Evolutionary conservation across 1,140 invertebrate genomes (phyloP).

Genomic region (Hesperophylax magnus): DNA sequence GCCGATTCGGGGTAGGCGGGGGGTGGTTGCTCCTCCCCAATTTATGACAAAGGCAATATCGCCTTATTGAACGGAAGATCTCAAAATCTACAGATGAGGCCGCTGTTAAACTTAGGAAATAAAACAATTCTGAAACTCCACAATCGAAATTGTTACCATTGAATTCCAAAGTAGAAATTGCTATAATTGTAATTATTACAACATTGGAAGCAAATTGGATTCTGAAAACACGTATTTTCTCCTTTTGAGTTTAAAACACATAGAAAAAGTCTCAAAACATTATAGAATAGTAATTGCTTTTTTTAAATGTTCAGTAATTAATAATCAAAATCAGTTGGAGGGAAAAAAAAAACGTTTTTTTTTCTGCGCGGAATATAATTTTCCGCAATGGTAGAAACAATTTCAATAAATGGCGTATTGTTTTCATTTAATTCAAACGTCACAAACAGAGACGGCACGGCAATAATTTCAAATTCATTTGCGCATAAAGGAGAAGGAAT

Average conservation of each 20-base stretch:
- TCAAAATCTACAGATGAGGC: conserved; percentile 27
- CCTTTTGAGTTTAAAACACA: too few species aligned
- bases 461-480: conserved; percentile 47
- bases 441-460: conserved; percentile 41
- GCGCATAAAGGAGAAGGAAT: conserved; percentile 44
- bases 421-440: conserved; percentile 39
- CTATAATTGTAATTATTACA: too few species aligned
- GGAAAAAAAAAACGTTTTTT: neutral
- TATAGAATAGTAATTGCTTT: too few species aligned
- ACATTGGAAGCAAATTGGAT: too few species aligned
- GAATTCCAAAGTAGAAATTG: too few species aligned
- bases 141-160: too few species aligned
- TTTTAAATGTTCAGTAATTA: too few species aligned
- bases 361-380: neutral
- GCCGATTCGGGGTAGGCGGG: neutral
- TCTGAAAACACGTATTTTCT: too few species aligned
- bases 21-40: conserved; percentile 40
- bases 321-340: too few species aligned
- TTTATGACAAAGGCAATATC: conserved; percentile 55
- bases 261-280: too few species aligned
- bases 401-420: conserved; percentile 39
- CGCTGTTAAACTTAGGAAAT: neutral
- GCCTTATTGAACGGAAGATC: conserved; percentile 48
- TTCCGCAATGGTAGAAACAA: conserved; percentile 29
- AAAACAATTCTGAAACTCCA: too few species aligned